Conservation (phyloP, 2,113 vertebrate species). For the Phrynocephalus versicolor region DNA sequence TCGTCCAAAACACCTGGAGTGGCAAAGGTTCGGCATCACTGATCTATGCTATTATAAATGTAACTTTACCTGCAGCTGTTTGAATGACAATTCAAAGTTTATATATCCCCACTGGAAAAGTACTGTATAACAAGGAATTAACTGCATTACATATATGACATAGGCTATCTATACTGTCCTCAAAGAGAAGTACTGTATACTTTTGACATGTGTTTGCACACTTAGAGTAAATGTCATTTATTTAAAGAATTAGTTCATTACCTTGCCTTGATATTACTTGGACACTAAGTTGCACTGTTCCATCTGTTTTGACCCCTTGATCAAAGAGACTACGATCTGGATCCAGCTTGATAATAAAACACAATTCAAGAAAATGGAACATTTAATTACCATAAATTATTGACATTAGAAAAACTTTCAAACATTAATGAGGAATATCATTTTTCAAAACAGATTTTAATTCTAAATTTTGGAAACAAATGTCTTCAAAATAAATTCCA, state of each 20-base stretch:
- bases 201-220: too few relatives aligned
- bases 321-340: constrained; percentile 97
- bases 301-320: constrained; percentile 98
- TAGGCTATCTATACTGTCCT: not conserved
- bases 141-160: not conserved
- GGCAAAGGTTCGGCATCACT: too few relatives aligned
- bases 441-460: not conserved
- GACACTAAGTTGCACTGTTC: constrained; percentile 96
- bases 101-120: not conserved
- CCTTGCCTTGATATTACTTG: constrained; percentile 97
- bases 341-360: constrained; percentile 81
- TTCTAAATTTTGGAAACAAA: not conserved
- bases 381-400: not conserved
- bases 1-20: too few relatives aligned
- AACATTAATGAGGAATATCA: not conserved
- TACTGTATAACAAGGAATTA: not conserved
- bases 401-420: not conserved
- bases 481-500: too few relatives aligned
- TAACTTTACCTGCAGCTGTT: not conserved
- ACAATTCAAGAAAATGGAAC: not conserved
- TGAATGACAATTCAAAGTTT: not conserved
- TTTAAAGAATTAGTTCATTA: constrained; percentile 53
- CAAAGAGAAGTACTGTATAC: too few relatives aligned
- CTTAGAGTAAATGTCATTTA: not conserved
- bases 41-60: too few relatives aligned